A percentile compares a stretch with the other conserved stretches of the same genome.
Evolutionary conservation across 1,140 invertebrate genomes (phyloP).

Genomic region (Fopius arisanus): DNA sequence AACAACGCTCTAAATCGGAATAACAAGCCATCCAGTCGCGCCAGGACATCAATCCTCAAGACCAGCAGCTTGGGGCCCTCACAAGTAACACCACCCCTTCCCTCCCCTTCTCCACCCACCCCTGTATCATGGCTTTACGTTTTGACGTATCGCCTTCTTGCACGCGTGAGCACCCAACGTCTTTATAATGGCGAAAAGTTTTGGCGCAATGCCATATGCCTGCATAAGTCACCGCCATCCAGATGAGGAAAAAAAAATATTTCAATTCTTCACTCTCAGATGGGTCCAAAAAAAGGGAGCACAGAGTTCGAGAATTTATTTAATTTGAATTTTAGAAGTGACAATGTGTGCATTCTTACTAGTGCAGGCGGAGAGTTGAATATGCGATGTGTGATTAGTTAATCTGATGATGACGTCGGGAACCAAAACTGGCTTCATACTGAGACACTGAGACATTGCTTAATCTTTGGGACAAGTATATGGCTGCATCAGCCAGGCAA

Average conservation of each 20-base stretch:
- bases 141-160: constrained; percentile 9
- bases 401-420: too few species aligned
- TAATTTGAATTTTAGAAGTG: not conserved
- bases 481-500: too few species aligned
- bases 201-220: constrained; percentile 22
- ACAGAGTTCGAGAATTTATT: not conserved
- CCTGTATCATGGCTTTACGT: constrained; percentile 43
- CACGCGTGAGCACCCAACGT: constrained; percentile 23
- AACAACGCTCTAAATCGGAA: constrained; percentile 53
- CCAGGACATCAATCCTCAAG: constrained; percentile 50
- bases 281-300: not conserved
- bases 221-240: not conserved
- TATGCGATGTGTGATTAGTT: too few species aligned
- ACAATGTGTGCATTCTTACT: too few species aligned
- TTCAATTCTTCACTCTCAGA: not conserved
- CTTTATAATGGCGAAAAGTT: constrained; percentile 27
- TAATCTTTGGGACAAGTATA: too few species aligned
- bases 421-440: too few species aligned
- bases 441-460: too few species aligned
- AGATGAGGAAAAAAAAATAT: not conserved
- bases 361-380: too few species aligned
- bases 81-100: not conserved
- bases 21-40: constrained; percentile 56
- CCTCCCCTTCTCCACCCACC: constrained; percentile 33
- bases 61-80: not conserved